Evolutionary conservation across 2,888 invertebrate genomes (phyloP).

Genomic region (Esperia sulphurella): DNA sequence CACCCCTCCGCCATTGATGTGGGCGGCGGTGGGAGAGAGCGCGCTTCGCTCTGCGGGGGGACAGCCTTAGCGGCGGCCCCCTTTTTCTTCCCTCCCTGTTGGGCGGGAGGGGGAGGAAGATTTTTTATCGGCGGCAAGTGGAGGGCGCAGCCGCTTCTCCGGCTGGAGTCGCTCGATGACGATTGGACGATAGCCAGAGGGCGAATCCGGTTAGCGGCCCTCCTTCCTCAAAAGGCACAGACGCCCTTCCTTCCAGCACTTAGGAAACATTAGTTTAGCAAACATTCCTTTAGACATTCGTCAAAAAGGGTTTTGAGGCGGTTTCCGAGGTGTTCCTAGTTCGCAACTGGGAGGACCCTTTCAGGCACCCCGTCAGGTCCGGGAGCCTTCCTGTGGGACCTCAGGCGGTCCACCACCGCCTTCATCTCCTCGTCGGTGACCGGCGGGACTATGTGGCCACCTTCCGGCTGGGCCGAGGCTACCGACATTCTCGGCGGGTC

Average conservation of each 20-base stretch:
- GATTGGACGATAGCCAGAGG: background rate
- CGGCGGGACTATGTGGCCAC: background rate
- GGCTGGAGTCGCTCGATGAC: background rate
- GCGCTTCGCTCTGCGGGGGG: background rate
- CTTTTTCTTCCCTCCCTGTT: background rate
- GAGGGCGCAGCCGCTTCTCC: background rate
- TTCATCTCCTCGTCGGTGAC: slow-evolving; percentile 1
- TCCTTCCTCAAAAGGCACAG: background rate
- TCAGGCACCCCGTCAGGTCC: background rate
- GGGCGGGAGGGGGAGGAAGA: background rate
- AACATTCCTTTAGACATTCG: background rate
- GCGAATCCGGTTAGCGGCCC: background rate
- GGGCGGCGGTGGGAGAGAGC: background rate
- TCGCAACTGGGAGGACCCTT: background rate
- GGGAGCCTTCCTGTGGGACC: background rate
- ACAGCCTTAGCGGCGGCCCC: background rate
- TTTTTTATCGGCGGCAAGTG: background rate
- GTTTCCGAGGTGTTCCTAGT: background rate
- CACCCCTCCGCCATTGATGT: background rate
- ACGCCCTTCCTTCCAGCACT: background rate
- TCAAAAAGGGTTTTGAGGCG: background rate
- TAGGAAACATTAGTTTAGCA: background rate
- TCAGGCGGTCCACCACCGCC: background rate
- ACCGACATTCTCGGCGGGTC: background rate
- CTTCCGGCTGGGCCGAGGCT: too few relatives aligned